Percentiles rank a stretch among this genome's conserved stretches.
phyloP scores from a whole-genome alignment of 2,888 invertebrate species.

The Cephus runcator region DNA sequence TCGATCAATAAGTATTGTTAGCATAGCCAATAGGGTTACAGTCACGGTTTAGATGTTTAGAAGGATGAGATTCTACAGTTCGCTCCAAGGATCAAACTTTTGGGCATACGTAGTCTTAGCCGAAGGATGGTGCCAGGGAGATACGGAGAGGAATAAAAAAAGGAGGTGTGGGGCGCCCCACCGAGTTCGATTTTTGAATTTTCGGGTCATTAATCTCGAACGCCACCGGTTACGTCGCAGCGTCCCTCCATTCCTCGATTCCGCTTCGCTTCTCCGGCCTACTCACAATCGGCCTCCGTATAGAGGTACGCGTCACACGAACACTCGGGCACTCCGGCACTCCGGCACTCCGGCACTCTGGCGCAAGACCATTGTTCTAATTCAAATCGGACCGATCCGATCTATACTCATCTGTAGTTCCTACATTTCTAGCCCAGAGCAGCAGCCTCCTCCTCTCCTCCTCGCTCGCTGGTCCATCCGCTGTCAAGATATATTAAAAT shows the following conservation, averaged over 20 bases:
- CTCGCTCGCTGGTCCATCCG: neutral
- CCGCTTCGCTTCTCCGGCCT: too few relatives aligned
- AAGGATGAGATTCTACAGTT: neutral
- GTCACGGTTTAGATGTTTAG: neutral
- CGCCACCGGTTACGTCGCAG: slow-evolving; percentile 42
- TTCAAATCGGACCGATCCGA: slow-evolving; percentile 43
- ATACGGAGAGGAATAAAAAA: slow-evolving; percentile 13
- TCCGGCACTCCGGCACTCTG: neutral
- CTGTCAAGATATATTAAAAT: slow-evolving; percentile 39
- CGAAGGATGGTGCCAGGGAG: neutral
- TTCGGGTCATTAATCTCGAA: slow-evolving; percentile 53
- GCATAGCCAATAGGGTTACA: slow-evolving; percentile 35
- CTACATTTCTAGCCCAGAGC: slow-evolving; percentile 8
- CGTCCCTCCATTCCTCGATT: neutral
- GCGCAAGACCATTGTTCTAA: slow-evolving; percentile 49
- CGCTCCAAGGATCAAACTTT: neutral
- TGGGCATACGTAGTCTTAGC: too few relatives aligned
- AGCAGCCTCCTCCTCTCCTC: neutral
- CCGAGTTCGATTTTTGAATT: slow-evolving; percentile 53
- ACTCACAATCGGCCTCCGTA: too few relatives aligned
- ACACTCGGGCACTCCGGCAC: slow-evolving; percentile 5
- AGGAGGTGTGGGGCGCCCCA: slow-evolving; percentile 49
- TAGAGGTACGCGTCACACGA: slow-evolving; percentile 8
- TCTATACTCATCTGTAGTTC: slow-evolving; percentile 10
- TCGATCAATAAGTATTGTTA: slow-evolving; percentile 50